Evolutionary conservation across 2,888 invertebrate genomes (phyloP).

Genomic region (Ypsolopha scabrella): DNA sequence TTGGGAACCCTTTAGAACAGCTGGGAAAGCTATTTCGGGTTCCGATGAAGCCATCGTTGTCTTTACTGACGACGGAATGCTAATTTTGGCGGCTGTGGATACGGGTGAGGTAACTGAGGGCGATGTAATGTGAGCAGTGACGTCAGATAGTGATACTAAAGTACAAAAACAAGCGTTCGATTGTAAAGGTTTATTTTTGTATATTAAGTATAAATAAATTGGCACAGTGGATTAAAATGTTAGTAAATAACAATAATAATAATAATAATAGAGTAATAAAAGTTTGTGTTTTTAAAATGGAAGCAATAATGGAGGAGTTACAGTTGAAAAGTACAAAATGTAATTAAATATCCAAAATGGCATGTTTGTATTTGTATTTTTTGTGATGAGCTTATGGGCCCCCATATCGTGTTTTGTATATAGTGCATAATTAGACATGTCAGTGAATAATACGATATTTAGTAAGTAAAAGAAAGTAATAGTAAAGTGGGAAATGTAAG

Average conservation of each 20-base stretch:
- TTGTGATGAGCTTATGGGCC: constrained; percentile 63
- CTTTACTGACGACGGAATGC: constrained; percentile 33
- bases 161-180: no score
- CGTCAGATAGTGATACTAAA: constrained; percentile 67
- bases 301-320: constrained; percentile 27
- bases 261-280: constrained; percentile 11
- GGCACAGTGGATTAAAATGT: constrained; percentile 20
- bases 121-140: constrained; percentile 64
- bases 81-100: constrained; percentile 44
- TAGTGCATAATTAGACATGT: constrained; percentile 43
- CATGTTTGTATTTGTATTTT: constrained; percentile 65
- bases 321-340: constrained; percentile 12
- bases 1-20: constrained; percentile 78
- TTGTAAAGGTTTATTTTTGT: no score
- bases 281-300: constrained; percentile 39
- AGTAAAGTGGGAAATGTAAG: constrained; percentile 25
- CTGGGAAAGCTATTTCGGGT: constrained; percentile 76
- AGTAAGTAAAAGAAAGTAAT: constrained; percentile 18
- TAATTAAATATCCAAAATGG: constrained; percentile 53
- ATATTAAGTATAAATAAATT: constrained; percentile 9
- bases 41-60: constrained; percentile 45
- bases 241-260: constrained; percentile 21
- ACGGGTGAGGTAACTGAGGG: constrained; percentile 60
- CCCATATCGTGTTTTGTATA: constrained; percentile 44
- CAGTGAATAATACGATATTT: constrained; percentile 16